Base-by-base conservation (phyloP, 1,140 invertebrate genomes). In the Luehdorfia chinensis region DNA sequence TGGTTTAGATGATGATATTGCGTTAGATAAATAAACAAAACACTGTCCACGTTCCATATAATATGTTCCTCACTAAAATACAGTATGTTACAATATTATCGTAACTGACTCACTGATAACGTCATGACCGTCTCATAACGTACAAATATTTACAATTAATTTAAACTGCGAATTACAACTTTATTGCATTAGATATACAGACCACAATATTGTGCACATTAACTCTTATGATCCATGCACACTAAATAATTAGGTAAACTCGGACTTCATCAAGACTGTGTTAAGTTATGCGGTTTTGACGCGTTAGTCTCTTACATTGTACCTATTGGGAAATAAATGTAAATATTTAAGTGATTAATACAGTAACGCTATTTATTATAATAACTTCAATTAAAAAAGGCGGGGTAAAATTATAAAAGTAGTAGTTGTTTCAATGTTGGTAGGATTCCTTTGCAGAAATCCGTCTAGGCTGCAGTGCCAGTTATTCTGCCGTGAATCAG, bases 91-190 rank as follows among this genome's bases (percentile, higher is more conserved):
- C 15, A 32, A 14, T 50, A 47, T 39, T 47, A 21, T 36, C 32
- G 45, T 41, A 49, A 47, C 39, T 54, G 51, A 54, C 25, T 54
- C 51, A 54, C 25, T 25, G 46, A 54, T 54, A 54, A 54, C 51
- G 46, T 54, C 46, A 54, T 30, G 2, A 19, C n/a, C 6, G 14
- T 32, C 7, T 33, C n/a, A n/a, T n/a, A n/a, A n/a, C n/a, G n/a
- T n/a, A n/a, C n/a, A n/a, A n/a, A 33, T 34, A 34, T 34, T 9
- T 34, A 33, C 4, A 9, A 9, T 11, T 9, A 9, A 16, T 16
- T 34, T 9, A 5, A 16, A 6, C 32, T 34, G 4, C 32, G 32
- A 34, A 34, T 16, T 16, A 1, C 4, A 19, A 18, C 32, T 34
- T 18, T 34, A 34, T 34, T 9, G 0, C n/a, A 2, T 16, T 34